phyloP scores from a whole-genome alignment of 2,797 vertebrate species.

The Eurystomus glaucurus region DNA sequence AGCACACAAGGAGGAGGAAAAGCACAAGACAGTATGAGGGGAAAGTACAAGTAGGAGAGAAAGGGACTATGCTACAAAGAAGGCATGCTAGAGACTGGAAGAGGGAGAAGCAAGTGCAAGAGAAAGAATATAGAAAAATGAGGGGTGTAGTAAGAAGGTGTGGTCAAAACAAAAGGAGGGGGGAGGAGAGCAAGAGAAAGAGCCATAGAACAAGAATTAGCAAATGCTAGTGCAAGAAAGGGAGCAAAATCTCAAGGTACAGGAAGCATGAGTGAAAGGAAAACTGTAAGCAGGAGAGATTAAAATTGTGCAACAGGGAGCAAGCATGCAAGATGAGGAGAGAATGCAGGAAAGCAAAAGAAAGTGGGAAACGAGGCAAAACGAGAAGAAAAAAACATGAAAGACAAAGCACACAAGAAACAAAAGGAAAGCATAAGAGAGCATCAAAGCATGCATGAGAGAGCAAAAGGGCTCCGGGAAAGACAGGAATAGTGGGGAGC shows the following conservation, averaged over 20 bases:
- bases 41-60: background rate
- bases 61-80: background rate
- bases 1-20: background rate
- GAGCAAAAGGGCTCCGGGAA: rapidly evolving
- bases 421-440: background rate
- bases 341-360: background rate
- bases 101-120: background rate
- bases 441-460: background rate
- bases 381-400: background rate
- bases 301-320: background rate
- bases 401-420: background rate
- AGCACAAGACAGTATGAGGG: background rate
- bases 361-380: background rate
- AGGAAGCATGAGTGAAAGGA: background rate
- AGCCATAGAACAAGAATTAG: background rate
- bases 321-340: background rate
- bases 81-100: no score
- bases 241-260: background rate
- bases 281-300: background rate
- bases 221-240: background rate
- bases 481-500: rapidly evolving
- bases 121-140: background rate
- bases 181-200: background rate
- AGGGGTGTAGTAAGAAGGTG: no score
- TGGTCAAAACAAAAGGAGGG: background rate